Conservation (phyloP, 2,797 vertebrate species). For the Calcarius lapponicus region DNA sequence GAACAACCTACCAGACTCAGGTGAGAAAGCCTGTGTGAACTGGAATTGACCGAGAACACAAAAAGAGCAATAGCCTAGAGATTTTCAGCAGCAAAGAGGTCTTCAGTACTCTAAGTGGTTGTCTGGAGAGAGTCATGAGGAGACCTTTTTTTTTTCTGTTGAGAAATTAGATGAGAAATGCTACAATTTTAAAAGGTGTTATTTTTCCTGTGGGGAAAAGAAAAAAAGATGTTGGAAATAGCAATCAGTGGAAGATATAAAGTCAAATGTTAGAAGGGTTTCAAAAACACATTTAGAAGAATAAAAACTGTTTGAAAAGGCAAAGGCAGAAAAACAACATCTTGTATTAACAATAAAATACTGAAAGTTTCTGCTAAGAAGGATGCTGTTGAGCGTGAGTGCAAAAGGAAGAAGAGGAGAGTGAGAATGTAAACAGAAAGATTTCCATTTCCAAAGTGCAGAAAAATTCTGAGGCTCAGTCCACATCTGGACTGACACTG, state of each 20-base stretch:
- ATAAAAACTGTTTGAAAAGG: not conserved
- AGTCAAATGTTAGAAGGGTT: not conserved
- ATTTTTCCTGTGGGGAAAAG: not conserved
- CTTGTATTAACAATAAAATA: not conserved
- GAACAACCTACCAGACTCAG: not conserved
- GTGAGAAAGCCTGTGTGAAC: not conserved
- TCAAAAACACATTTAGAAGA: not conserved
- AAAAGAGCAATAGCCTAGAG: not conserved
- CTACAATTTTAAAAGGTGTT: not conserved
- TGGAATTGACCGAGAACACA: not conserved
- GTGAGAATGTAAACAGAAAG: not conserved
- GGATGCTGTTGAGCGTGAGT: not conserved
- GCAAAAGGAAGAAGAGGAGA: not conserved
- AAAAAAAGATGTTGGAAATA: not conserved
- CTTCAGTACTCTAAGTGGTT: not conserved
- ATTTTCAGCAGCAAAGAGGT: not conserved
- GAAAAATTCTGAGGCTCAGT: not conserved
- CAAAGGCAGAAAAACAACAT: not conserved
- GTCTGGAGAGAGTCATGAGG: not conserved
- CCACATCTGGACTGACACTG: not conserved
- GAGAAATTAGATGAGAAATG: not conserved
- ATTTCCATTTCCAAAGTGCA: not conserved
- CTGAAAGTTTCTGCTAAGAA: not conserved
- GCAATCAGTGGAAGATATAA: not conserved
- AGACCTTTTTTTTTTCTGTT: not conserved